Evolutionary conservation across 1,140 invertebrate species (phyloP).

Genomic region (Triops cancriformis): DNA sequence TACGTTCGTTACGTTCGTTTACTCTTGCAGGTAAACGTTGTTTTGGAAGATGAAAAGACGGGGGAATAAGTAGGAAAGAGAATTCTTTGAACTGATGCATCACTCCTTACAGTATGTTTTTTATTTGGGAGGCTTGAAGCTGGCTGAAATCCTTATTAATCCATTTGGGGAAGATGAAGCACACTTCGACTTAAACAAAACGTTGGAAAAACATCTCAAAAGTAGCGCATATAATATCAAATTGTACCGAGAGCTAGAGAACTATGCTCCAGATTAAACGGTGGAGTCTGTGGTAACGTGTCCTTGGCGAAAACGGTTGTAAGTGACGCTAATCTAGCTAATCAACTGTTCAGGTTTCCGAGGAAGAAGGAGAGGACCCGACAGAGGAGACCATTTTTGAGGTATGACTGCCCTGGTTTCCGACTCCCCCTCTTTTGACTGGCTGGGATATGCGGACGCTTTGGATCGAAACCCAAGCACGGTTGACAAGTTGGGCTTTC

Average conservation of each 20-base stretch:
- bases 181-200: conserved; percentile 19
- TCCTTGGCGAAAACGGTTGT: no score
- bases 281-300: neutral
- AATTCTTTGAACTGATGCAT: no score
- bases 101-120: conserved; percentile 21
- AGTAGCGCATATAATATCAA: conserved; percentile 10
- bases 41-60: no score
- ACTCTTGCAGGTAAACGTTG: conserved; percentile 19
- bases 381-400: no score
- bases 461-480: no score
- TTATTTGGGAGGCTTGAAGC: conserved; percentile 23
- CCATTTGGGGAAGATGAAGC: conserved; percentile 27
- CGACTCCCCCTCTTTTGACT: no score
- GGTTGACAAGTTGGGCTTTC: neutral
- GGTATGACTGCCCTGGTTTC: no score
- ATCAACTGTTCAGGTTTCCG: no score
- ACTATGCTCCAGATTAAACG: neutral
- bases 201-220: conserved; percentile 19
- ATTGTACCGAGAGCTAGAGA: neutral
- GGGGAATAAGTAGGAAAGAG: no score
- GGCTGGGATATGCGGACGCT: no score
- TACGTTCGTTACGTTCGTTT: conserved; percentile 18
- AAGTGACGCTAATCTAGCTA: no score
- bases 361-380: no score
- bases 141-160: conserved; percentile 24